Conservation (phyloP, 2,888 invertebrate genomes). For the Bedellia somnulentella region DNA sequence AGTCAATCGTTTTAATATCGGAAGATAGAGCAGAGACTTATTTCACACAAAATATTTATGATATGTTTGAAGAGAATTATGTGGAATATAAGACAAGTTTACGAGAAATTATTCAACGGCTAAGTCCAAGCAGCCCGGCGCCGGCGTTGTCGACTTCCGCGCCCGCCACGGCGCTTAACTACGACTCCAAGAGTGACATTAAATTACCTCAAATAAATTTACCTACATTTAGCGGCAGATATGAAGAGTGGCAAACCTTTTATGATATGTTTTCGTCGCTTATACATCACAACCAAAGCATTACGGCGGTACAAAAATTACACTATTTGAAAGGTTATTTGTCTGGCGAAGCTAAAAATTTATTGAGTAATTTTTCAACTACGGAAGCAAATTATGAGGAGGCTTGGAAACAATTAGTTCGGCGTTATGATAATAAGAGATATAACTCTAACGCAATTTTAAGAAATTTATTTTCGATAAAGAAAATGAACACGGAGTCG, state of each 20-base stretch:
- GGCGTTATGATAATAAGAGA: slow-evolving; percentile 4
- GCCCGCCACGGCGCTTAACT: too few relatives aligned
- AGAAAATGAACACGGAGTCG: not conserved
- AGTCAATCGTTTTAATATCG: too few relatives aligned
- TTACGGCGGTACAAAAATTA: slow-evolving; percentile 7
- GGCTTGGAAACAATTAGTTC: not conserved
- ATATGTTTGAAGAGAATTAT: not conserved
- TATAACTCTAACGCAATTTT: slow-evolving; percentile 5
- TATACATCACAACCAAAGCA: slow-evolving; percentile 5
- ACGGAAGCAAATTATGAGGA: slow-evolving; percentile 7
- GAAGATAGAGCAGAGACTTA: too few relatives aligned
- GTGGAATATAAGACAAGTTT: not conserved
- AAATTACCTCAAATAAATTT: slow-evolving; percentile 8
- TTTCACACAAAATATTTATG: not conserved
- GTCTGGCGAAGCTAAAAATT: slow-evolving; percentile 7
- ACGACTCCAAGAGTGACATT: not conserved
- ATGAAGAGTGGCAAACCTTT: slow-evolving; percentile 8
- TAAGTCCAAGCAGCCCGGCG: not conserved
- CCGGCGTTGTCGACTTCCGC: not conserved
- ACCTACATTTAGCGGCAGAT: slow-evolving; percentile 7
- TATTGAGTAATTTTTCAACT: slow-evolving; percentile 8
- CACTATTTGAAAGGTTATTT: slow-evolving; percentile 8
- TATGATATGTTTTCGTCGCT: slow-evolving; percentile 8
- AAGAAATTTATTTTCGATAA: slow-evolving; percentile 1
- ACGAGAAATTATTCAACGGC: not conserved